Evolutionary conservation across 2,888 invertebrate genomes (phyloP).

Genomic region (Macropis europaea): DNA sequence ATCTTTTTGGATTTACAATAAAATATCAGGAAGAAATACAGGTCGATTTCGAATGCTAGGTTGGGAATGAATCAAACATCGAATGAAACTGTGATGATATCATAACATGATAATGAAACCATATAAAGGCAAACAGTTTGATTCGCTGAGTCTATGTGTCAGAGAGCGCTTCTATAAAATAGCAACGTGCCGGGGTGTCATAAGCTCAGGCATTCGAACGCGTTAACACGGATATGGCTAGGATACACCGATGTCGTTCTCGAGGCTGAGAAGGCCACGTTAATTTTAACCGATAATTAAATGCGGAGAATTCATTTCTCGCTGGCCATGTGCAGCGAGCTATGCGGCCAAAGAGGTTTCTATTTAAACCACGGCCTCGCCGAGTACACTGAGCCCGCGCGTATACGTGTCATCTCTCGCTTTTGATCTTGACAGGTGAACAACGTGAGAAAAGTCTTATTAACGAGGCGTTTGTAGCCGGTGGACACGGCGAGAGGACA

Average conservation of each 20-base stretch:
- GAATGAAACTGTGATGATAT: too few relatives aligned
- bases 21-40: too few relatives aligned
- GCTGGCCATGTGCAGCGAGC: neutral
- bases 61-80: too few relatives aligned
- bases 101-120: too few relatives aligned
- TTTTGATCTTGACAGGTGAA: constrained; percentile 42
- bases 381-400: neutral
- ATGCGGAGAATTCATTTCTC: constrained; percentile 25
- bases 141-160: too few relatives aligned
- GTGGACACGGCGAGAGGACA: neutral
- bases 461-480: constrained; percentile 24
- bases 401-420: constrained; percentile 34
- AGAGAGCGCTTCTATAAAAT: too few relatives aligned
- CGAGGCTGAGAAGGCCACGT: neutral
- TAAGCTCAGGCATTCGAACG: too few relatives aligned
- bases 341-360: constrained; percentile 6
- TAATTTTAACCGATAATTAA: constrained; percentile 35
- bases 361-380: constrained; percentile 20
- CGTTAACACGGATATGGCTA: too few relatives aligned
- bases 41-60: too few relatives aligned
- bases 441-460: constrained; percentile 48
- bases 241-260: neutral
- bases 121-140: too few relatives aligned
- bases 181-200: too few relatives aligned
- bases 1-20: too few relatives aligned